Evolutionary conservation across 2,888 invertebrate genomes (phyloP).

Genomic region (Geotrupes spiniger): DNA sequence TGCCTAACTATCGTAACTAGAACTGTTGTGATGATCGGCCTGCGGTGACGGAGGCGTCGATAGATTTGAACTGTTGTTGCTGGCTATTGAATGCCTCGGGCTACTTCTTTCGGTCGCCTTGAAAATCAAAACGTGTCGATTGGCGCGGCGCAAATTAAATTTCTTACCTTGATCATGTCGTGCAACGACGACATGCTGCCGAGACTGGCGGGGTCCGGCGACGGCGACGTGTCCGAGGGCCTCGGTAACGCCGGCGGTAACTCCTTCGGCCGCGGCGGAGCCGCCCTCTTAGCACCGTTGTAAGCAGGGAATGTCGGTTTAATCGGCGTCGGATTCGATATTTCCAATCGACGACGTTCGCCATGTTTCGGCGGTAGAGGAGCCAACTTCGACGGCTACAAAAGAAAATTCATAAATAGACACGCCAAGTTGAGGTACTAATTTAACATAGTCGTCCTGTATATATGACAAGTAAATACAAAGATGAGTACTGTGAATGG

Average conservation of each 20-base stretch:
- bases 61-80: constrained; percentile 71
- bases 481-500: background rate
- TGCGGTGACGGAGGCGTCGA: constrained; percentile 70
- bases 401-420: too few species aligned
- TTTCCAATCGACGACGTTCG: constrained; percentile 46
- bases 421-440: constrained; percentile 3
- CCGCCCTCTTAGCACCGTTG: constrained; percentile 53
- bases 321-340: constrained; percentile 49
- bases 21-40: constrained; percentile 63
- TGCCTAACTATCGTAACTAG: constrained; percentile 63
- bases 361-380: constrained; percentile 55
- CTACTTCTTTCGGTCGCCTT: constrained; percentile 54
- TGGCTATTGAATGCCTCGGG: constrained; percentile 70
- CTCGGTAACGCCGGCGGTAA: constrained; percentile 60
- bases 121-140: constrained; percentile 1
- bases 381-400: constrained; percentile 54
- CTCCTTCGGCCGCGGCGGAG: constrained; percentile 59
- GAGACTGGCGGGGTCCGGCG: constrained; percentile 62
- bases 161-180: constrained; percentile 63
- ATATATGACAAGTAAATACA: background rate
- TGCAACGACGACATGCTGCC: constrained; percentile 77
- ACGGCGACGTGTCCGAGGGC: constrained; percentile 47
- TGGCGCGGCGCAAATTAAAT: too few species aligned
- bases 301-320: constrained; percentile 52
- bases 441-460: constrained; percentile 4